Percentiles rank a stretch among this genome's conserved stretches.
Evolutionary conservation across 2,113 vertebrate genomes (phyloP).

Genomic region (Clupea harengus): DNA sequence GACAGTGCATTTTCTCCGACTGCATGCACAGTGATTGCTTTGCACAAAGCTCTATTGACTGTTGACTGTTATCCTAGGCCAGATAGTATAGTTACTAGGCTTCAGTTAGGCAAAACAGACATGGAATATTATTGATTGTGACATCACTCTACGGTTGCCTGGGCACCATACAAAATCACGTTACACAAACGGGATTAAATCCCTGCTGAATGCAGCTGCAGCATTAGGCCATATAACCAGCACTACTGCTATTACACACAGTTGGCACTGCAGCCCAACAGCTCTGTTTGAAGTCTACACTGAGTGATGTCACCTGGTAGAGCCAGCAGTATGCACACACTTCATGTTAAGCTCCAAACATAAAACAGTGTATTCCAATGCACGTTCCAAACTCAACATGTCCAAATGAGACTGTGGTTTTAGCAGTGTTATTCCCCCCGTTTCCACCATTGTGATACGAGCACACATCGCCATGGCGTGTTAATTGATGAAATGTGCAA

Average conservation of each 20-base stretch:
- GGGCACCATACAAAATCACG: background rate
- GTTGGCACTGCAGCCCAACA: background rate
- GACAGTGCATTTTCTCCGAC: background rate
- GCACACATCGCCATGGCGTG: background rate
- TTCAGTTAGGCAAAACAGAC: background rate
- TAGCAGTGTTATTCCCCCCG: background rate
- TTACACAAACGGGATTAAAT: background rate
- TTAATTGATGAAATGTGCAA: constrained; percentile 8
- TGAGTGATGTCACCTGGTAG: background rate
- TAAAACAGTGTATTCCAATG: background rate
- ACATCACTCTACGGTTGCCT: background rate
- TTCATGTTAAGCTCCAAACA: background rate
- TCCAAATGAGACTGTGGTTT: background rate
- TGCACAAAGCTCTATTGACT: no score
- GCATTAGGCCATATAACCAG: background rate
- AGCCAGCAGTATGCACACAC: background rate
- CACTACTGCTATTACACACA: background rate
- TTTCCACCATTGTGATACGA: background rate
- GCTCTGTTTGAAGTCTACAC: background rate
- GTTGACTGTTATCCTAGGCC: no score
- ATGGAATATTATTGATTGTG: background rate
- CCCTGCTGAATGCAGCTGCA: background rate
- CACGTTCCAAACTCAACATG: background rate
- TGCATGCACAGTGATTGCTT: no score
- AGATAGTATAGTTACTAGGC: background rate